Conservation (phyloP, 1,140 invertebrate genomes). For the Zaprionus taronus region DNA sequence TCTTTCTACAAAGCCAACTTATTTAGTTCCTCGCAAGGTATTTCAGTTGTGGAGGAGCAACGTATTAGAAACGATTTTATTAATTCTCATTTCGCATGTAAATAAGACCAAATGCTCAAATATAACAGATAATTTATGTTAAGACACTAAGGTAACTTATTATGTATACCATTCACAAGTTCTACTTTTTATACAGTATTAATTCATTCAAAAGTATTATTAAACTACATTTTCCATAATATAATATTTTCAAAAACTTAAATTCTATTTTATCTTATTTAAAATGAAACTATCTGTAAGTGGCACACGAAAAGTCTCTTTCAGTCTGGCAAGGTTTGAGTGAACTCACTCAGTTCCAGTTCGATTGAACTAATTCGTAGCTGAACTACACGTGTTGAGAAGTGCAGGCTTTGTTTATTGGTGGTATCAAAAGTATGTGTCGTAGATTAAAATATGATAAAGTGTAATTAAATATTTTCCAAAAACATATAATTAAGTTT, state of each 20-base stretch:
- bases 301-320: neutral
- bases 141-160: neutral
- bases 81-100: conserved; percentile 57
- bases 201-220: neutral
- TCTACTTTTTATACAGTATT: neutral
- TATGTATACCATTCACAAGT: neutral
- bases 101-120: neutral
- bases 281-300: neutral
- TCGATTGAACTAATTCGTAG: conserved; percentile 17
- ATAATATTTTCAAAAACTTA: no score
- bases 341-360: neutral
- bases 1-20: conserved; percentile 48
- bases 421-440: conserved; percentile 7
- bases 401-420: conserved; percentile 20
- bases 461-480: neutral
- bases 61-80: conserved; percentile 66
- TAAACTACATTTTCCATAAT: neutral
- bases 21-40: conserved; percentile 14
- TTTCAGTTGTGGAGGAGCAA: conserved; percentile 40
- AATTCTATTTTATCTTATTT: neutral
- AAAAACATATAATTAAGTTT: neutral
- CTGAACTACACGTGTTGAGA: conserved; percentile 45
- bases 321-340: neutral
- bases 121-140: neutral
- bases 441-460: conserved; percentile 2